Evolutionary conservation across 2,888 invertebrate genomes (phyloP).

Genomic region (Laspeyria flexula): DNA sequence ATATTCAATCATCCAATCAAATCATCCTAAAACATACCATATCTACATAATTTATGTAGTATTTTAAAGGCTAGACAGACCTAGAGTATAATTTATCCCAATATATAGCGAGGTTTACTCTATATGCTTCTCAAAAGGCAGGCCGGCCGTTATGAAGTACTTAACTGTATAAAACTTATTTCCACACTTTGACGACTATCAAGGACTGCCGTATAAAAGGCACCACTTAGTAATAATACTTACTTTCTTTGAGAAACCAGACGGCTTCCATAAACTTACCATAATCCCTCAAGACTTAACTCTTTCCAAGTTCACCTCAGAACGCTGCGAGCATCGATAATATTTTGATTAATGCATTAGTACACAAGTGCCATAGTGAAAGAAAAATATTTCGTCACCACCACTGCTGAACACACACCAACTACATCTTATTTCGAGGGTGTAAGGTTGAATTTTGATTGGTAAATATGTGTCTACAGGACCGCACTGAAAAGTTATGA

Average conservation of each 20-base stretch:
- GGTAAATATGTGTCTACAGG: constrained; percentile 19
- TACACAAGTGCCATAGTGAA: constrained; percentile 24
- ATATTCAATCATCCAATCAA: too few relatives aligned
- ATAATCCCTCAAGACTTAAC: constrained; percentile 24
- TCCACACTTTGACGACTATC: too few relatives aligned
- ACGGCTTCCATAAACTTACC: constrained; percentile 12
- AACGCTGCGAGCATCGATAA: constrained; percentile 37
- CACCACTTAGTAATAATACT: background rate
- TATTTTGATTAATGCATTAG: constrained; percentile 44
- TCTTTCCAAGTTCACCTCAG: constrained; percentile 32
- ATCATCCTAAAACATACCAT: too few relatives aligned
- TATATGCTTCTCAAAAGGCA: too few relatives aligned
- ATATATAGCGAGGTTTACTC: too few relatives aligned
- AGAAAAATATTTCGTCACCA: constrained; percentile 35
- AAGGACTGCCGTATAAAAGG: background rate
- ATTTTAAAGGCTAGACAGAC: too few relatives aligned
- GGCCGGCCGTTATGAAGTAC: too few relatives aligned
- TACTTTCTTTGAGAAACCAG: background rate
- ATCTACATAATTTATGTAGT: too few relatives aligned
- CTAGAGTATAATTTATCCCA: too few relatives aligned
- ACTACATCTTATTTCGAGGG: background rate
- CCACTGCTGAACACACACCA: background rate
- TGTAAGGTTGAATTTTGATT: constrained; percentile 27
- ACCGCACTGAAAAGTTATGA: constrained; percentile 55
- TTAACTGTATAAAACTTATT: too few relatives aligned